Conservation (phyloP, 2,113 vertebrate genomes). For the Myrmophylax atrothorax region DNA sequence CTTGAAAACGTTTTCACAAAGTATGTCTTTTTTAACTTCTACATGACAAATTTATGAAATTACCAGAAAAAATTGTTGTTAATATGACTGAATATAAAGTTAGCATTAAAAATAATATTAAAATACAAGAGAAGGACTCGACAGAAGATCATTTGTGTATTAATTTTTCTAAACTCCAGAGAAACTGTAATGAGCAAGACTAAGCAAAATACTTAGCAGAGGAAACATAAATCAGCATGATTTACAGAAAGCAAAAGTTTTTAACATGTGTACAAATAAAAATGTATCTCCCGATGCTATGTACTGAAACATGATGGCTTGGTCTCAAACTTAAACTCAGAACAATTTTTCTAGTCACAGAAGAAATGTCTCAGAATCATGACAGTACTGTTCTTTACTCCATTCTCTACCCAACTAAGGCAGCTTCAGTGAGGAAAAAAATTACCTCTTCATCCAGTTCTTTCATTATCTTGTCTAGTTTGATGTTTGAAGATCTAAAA, state of each 20-base stretch:
- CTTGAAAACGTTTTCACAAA: not conserved
- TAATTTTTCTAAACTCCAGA: not conserved
- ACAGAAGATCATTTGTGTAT: rapidly evolving
- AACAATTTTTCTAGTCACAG: not conserved
- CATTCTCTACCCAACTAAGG: not conserved
- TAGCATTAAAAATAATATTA: not conserved
- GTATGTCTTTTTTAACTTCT: not conserved
- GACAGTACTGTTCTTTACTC: not conserved
- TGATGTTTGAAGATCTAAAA: constrained; percentile 89
- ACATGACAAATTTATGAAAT: not conserved
- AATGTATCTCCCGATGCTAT: not conserved
- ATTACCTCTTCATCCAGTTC: constrained; percentile 97
- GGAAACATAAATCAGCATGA: not conserved
- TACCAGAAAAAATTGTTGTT: not conserved
- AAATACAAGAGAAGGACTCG: not conserved
- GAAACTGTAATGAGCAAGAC: not conserved
- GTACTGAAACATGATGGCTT: rapidly evolving
- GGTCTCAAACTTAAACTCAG: not conserved
- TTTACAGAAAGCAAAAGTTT: not conserved
- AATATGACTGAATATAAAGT: not conserved
- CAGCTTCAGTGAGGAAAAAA: not conserved
- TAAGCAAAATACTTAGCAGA: not conserved
- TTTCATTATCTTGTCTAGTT: constrained; percentile 95
- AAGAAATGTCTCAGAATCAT: not conserved
- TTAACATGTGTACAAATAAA: not conserved